Evolutionary conservation across 2,797 vertebrate genomes (phyloP), one percentile per base, ranked within the genome.

Genomic region (Anniella stebbinsi): DNA sequence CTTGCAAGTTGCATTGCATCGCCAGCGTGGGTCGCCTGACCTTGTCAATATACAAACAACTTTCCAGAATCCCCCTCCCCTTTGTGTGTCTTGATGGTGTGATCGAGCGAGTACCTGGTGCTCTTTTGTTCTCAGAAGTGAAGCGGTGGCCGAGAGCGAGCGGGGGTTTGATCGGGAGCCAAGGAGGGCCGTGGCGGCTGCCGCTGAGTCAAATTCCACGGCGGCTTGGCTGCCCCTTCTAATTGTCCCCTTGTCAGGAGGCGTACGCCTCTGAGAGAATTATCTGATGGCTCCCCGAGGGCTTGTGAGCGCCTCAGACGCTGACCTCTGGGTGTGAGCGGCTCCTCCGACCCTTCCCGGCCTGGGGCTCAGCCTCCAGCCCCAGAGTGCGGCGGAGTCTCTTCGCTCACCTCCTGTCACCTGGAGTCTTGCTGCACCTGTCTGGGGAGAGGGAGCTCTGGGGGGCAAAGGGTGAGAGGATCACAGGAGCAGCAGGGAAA

Each of bases 211-310:
- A 93, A 89, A 94, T 95, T 96, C 94, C 95, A 96, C 88, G 93
- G 86, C 80, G 93, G 88, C 89, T 91, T 96, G 88, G 95, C 97
- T 97, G 97, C 97, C 95, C 30, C 95, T 94, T 92, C 95, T 97
- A 97, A 98, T 98, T 98, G 97, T 96, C 88, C 94, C 94, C 97
- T 97, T 98, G 97, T 97, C 93, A 95, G 93, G 95, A 96, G 97
- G 97, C 94, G 94, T 97, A 97, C 97, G 97, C 97, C 97, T 97
- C 94, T 86, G 82, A 88, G 94, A 95, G 94, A 90, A 93, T 97
- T 97, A 97, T 96, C 95, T 96, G 94, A 95, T 96, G 91, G 92
- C 92, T 96, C 21, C 93, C 94, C 63, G 88, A 92, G 92, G 66
- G 91, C 92, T 88, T 89, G 91, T 48, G 87, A 88, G 95, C 87